A percentile compares a stretch with the other conserved stretches of the same genome.
Conservation (phyloP, 2,113 vertebrate genomes). For the Macrotus californicus region DNA sequence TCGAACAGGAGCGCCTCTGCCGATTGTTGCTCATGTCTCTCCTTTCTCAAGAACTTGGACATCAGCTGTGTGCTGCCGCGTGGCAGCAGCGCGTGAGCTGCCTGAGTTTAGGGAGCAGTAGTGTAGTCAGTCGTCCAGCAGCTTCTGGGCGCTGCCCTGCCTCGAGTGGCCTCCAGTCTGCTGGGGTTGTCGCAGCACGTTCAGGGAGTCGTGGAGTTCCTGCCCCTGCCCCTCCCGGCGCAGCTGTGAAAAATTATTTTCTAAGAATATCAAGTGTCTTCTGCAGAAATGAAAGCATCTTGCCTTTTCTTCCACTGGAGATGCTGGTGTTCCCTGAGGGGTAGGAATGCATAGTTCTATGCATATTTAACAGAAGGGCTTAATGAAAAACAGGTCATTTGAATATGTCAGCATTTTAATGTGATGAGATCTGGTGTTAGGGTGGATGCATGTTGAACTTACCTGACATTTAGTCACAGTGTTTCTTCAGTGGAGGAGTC, state of each 20-base stretch:
- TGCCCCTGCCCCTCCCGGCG: not conserved
- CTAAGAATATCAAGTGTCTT: constrained; percentile 17
- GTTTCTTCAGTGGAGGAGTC: constrained; percentile 38
- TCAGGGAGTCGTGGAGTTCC: not conserved
- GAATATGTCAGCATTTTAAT: constrained; percentile 49
- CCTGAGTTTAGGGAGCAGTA: not conserved
- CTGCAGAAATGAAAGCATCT: constrained; percentile 24
- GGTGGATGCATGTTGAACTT: constrained; percentile 16
- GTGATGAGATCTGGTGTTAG: constrained; percentile 40
- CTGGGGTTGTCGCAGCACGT: not conserved
- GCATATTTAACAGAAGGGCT: constrained; percentile 19
- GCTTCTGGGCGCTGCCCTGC: accelerated
- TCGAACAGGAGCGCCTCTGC: not conserved
- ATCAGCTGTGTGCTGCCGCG: not conserved
- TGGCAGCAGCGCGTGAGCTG: too few relatives aligned
- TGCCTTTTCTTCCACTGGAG: constrained; percentile 18
- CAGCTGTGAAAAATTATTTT: not conserved
- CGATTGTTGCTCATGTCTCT: not conserved
- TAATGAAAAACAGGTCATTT: constrained; percentile 55
- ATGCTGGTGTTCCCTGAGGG: not conserved
- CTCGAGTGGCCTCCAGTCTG: accelerated
- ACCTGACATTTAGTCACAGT: constrained; percentile 38
- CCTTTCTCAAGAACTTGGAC: not conserved
- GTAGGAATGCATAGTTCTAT: not conserved
- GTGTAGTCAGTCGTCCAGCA: accelerated